Evolutionary conservation across 2,797 vertebrate genomes (phyloP), one percentile per base, ranked within the genome.

Genomic region (Lacerta agilis): DNA sequence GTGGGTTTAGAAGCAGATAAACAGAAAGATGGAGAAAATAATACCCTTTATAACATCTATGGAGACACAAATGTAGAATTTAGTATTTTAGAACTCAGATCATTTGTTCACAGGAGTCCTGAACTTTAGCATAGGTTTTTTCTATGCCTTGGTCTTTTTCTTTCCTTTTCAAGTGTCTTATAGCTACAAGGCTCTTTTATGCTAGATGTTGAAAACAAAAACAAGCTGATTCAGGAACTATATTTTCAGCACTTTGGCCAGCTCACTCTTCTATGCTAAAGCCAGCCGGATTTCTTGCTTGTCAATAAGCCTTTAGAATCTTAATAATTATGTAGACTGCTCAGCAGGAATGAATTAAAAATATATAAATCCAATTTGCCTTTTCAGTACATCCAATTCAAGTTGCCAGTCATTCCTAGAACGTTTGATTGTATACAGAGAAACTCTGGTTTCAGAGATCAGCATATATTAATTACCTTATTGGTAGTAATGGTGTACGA

Each of bases 231-330:
- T 61, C 38, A 58, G 27, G 36, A 49, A 9, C 20, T 90, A 55
- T 0, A 4, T 11, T 1, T 82, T 92, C 93, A 92, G 89, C 0
- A 94, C 82, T 5, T 6, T 0, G 82, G 83, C 90, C 85, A 94
- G 91, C 79, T 92, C 58, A 86, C 36, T 1, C 1, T 79, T 66
- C 38, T 64, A 9, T 36, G 25, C 9, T 45, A 45, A 27, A 86
- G 58, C 27, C 27, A 67, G 33, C 7, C 38, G 43, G 43, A 75
- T 29, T 45, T 41, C n/a, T 77, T 45, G 23, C 58, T 55, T 87
- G 33, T 81, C 10, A 11, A 45, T 27, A 83, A 84, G 61, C 58
- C 20, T 87, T 81, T 41, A 83, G 43, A 84, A 84, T 84, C 18
- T 67, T 69, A 86, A 58, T n/a, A 85, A 81, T 82, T 86, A 86